A percentile compares a stretch with the other conserved stretches of the same genome.
These are phyloP conservation scores for Leucoraja ocellata DNA, from an alignment of 2,797 vertebrate species.

Conservation along the genomic window DNA sequence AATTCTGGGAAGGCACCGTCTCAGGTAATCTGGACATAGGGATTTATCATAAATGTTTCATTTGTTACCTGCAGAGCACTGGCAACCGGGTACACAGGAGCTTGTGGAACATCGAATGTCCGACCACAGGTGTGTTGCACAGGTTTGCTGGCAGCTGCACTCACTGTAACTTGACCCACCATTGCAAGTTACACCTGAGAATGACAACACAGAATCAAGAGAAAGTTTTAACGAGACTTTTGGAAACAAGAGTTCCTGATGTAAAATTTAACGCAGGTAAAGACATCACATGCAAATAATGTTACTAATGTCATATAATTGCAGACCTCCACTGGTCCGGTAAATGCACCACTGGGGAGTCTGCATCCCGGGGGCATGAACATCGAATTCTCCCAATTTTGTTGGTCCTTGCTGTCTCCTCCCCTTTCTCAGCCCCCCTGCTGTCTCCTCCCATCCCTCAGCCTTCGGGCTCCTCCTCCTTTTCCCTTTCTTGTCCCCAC, in stretches of 20 bases:
- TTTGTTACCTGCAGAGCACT: constrained; percentile 25
- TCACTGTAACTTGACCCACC: neutral
- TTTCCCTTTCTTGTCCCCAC: too few relatives aligned
- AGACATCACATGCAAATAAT: neutral
- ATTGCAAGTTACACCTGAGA: constrained; percentile 9
- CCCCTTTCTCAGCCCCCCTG: too few relatives aligned
- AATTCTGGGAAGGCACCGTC: too few relatives aligned
- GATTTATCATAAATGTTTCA: neutral
- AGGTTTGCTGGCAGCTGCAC: constrained; percentile 7
- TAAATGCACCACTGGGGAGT: too few relatives aligned
- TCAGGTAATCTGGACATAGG: too few relatives aligned
- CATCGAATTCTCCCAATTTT: too few relatives aligned
- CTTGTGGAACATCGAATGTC: neutral
- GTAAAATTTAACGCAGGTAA: neutral
- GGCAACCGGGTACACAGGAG: neutral
- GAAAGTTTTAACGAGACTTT: neutral
- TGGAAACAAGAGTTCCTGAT: neutral
- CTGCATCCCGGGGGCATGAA: too few relatives aligned
- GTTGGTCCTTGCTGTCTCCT: too few relatives aligned
- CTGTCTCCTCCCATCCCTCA: too few relatives aligned
- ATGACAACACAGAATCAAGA: neutral
- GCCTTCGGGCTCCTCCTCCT: too few relatives aligned
- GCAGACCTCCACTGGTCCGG: neutral
- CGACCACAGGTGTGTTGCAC: neutral
- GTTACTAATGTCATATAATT: neutral